These are phyloP conservation scores for Tachina fera DNA, from an alignment of 2,888 invertebrate genomes.

Conservation along the genomic window DNA sequence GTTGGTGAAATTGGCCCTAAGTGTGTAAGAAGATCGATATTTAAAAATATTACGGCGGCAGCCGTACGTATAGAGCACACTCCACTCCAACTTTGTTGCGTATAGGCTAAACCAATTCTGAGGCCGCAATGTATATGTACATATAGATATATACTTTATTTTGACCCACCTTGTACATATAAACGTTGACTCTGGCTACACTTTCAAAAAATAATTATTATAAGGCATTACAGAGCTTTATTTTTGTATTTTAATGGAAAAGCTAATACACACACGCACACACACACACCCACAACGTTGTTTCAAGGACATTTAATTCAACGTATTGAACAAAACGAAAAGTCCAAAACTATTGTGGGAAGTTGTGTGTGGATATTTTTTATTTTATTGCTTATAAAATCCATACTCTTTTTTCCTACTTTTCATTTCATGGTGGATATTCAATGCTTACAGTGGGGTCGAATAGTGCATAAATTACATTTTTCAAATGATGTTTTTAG, in stretches of 20 bases:
- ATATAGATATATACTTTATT: too few species aligned
- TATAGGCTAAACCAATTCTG: too few species aligned
- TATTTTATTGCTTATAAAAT: slow-evolving; percentile 9
- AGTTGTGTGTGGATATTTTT: slow-evolving; percentile 5
- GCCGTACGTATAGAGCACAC: too few species aligned
- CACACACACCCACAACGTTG: neutral
- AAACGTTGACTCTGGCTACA: neutral
- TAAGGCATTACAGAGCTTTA: neutral
- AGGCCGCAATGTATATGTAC: too few species aligned
- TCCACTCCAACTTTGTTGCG: too few species aligned
- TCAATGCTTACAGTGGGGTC: neutral
- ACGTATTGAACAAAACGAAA: slow-evolving; percentile 25
- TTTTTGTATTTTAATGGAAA: neutral
- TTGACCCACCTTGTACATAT: too few species aligned
- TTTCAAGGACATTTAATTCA: slow-evolving; percentile 37
- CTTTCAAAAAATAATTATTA: neutral
- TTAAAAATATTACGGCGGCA: too few species aligned
- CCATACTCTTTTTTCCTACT: slow-evolving; percentile 7
- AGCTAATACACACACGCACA: neutral
- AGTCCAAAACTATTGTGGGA: slow-evolving; percentile 3
- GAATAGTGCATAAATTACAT: too few species aligned
- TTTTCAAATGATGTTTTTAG: neutral
- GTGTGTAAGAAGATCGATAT: too few species aligned
- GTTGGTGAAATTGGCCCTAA: too few species aligned
- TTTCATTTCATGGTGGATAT: slow-evolving; percentile 10